Base-by-base conservation (phyloP, 2,113 vertebrate species). In the Sylvilagus bachmani region DNA sequence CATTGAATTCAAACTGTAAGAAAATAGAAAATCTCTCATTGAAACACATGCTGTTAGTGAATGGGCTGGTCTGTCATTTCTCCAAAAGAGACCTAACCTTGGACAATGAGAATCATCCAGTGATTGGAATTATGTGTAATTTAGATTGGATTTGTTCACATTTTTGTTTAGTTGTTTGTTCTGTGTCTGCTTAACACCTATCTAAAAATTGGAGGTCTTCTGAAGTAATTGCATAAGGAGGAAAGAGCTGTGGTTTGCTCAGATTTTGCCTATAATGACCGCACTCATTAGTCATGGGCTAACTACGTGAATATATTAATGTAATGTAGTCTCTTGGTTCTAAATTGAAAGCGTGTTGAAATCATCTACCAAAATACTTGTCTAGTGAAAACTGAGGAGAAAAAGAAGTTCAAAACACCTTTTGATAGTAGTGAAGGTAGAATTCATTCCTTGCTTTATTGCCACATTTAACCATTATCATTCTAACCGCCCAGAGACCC, bases 21-120 rank as follows among this genome's bases (percentile, higher is more conserved):
- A 89, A 66, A 93, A 97, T 24, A 89, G 55, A 58, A 97, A 93
- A 49, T 88, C 10, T 58, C 27, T 70, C 90, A 89, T 12, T 13
- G 55, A 93, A 89, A 77, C 31, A 58, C 74, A 53, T 19, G 62
- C 67, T 93, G 27, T n/a, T 88, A 90, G 70, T 64, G 38, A 92
- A 79, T 64, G 27, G 10, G 49, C 33, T 55, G 24, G 24, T 71
- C 49, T 87, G 67, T 71, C 64, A 64, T 87, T 95, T 95, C 3
- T 1, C 53, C 22, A 89, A 16, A 31, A 93, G 58, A 88, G 53
- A 89, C 11, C 29, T 64, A 79, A 92, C 36, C 66, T 36, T 71
- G 24, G 86, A 90, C 79, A 70, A 80, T 77, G 93, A 91, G 64
- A 80, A 53, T 13, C 10, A 6, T 80, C 17, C 61, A 71, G 49